Conservation (phyloP, 2,113 vertebrate genomes). For the Neoarius graeffei region DNA sequence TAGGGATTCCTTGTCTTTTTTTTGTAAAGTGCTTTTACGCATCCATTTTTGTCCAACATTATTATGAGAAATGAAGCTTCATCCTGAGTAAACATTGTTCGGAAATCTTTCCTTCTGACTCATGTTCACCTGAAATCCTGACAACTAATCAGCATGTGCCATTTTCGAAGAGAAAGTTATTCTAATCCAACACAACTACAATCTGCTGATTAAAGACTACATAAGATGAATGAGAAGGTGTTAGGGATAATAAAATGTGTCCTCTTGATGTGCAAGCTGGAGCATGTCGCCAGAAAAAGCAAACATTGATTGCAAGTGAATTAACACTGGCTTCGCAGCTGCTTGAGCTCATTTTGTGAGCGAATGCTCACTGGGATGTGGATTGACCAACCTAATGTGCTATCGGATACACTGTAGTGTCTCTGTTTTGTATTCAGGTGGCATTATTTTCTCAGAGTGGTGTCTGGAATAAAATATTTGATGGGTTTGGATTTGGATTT, state of each 20-base stretch:
- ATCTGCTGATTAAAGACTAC: slow-evolving; percentile 21
- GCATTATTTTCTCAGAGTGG: background rate
- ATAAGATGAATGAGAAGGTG: background rate
- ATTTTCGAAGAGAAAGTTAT: background rate
- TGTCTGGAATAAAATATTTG: background rate
- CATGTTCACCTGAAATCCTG: background rate
- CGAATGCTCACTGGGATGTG: background rate
- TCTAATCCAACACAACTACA: background rate
- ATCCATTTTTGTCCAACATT: no score
- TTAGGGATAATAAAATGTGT: background rate
- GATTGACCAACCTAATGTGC: background rate
- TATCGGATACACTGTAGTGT: background rate
- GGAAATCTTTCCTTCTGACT: background rate
- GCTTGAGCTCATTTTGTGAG: slow-evolving; percentile 1
- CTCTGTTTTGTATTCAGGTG: background rate
- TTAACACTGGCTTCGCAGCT: slow-evolving; percentile 4
- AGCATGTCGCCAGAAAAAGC: background rate
- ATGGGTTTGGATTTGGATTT: background rate
- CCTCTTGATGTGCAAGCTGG: background rate
- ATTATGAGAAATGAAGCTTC: background rate
- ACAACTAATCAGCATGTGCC: slow-evolving; percentile 16
- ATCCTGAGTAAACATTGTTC: background rate
- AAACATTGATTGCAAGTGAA: slow-evolving; percentile 4
- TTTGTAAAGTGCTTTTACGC: no score
- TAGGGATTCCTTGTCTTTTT: no score